Conservation (phyloP, 2,888 invertebrate genomes). For the Microchrysa polita region DNA sequence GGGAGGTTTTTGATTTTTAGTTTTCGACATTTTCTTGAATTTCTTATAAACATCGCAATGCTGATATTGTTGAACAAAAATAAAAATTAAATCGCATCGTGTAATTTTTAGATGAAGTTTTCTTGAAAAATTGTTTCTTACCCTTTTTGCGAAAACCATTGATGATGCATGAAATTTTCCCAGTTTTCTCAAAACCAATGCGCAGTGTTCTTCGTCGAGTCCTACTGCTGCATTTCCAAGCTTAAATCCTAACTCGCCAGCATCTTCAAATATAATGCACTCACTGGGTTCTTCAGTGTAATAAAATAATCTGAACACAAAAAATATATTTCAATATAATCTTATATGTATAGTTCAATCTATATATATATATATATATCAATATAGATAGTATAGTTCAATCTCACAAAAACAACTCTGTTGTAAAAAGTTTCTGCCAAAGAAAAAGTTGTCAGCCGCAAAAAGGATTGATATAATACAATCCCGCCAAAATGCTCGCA, state of each 20-base stretch:
- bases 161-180: conserved; percentile 69
- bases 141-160: conserved; percentile 67
- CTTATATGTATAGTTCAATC: too few species aligned
- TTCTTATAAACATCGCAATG: background rate
- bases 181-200: conserved; percentile 65
- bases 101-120: too few species aligned
- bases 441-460: too few species aligned
- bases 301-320: conserved; percentile 13
- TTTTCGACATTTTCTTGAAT: conserved; percentile 14
- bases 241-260: conserved; percentile 65
- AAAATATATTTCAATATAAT: too few species aligned
- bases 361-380: too few species aligned
- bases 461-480: too few species aligned
- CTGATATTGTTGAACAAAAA: background rate
- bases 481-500: too few species aligned
- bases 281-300: conserved; percentile 41
- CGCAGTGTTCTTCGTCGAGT: conserved; percentile 66
- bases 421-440: too few species aligned
- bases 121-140: too few species aligned
- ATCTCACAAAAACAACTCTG: too few species aligned
- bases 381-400: too few species aligned
- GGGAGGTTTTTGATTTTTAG: background rate
- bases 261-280: conserved; percentile 66
- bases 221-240: conserved; percentile 66
- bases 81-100: too few species aligned